These are phyloP conservation scores for Pteronura brasiliensis DNA, from an alignment of 2,113 vertebrate genomes.

Conservation along the genomic window DNA sequence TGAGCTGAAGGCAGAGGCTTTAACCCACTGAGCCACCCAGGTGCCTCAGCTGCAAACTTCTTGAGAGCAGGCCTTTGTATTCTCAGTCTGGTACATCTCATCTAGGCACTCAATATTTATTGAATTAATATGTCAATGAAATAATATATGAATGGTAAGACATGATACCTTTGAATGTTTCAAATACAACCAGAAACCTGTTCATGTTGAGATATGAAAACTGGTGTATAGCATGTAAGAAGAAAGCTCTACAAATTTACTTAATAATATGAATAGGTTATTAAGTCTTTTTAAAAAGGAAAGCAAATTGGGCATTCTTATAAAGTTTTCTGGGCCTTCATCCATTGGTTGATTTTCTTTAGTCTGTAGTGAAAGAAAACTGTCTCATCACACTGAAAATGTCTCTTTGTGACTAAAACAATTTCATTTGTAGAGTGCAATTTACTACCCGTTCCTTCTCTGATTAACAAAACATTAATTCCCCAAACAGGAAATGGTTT, in stretches of 20 bases:
- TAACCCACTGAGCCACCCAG: too few species aligned
- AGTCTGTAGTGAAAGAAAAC: conserved; percentile 2
- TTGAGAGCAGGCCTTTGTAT: background rate
- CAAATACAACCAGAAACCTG: conserved; percentile 25
- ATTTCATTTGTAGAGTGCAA: background rate
- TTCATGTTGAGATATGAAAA: conserved; percentile 20
- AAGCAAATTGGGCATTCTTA: background rate
- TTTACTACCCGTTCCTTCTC: conserved; percentile 1
- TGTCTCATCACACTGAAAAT: conserved; percentile 27
- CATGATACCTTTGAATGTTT: background rate
- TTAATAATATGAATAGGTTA: background rate
- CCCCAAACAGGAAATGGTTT: conserved; percentile 20
- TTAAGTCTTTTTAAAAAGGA: background rate
- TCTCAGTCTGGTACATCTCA: background rate
- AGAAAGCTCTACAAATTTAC: conserved; percentile 43
- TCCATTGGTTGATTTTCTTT: conserved; percentile 38
- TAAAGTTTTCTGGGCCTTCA: background rate
- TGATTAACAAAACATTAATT: conserved; percentile 10
- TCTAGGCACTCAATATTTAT: background rate
- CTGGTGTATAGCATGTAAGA: background rate
- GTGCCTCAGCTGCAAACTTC: background rate
- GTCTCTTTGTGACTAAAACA: background rate
- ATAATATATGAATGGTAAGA: background rate
- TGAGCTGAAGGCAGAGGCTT: too few species aligned
- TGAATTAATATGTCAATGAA: background rate